Evolutionary conservation across 1,140 invertebrate species (phyloP).

Genomic region (Drosophila repleta): DNA sequence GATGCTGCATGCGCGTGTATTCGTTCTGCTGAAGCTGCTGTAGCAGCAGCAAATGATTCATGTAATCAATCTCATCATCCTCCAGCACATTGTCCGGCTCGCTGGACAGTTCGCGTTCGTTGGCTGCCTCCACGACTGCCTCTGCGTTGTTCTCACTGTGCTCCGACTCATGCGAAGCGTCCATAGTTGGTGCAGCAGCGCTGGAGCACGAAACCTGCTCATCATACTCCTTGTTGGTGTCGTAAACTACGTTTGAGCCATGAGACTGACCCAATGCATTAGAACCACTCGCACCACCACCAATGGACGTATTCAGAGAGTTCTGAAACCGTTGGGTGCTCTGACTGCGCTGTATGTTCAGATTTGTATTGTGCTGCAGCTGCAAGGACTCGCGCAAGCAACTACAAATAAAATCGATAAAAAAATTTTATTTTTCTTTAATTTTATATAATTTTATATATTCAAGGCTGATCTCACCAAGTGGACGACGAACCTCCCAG

Average conservation of each 20-base stretch:
- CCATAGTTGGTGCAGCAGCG: conserved; percentile 27
- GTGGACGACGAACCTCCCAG: conserved; percentile 71
- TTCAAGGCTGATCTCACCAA: conserved; percentile 58
- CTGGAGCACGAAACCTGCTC: conserved; percentile 49
- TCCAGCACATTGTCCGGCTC: conserved; percentile 64
- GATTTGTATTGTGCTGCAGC: conserved; percentile 83
- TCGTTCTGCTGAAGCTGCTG: conserved; percentile 79
- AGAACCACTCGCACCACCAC: conserved; percentile 34
- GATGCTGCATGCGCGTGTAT: conserved; percentile 67
- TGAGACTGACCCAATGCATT: conserved; percentile 34
- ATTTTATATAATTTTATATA: too few species aligned
- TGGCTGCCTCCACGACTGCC: conserved; percentile 41
- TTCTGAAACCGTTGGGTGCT: conserved; percentile 82
- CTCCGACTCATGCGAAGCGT: conserved; percentile 42
- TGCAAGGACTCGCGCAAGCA: conserved; percentile 82
- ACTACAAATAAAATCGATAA: conserved; percentile 39
- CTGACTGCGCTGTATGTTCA: conserved; percentile 83
- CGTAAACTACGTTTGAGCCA: conserved; percentile 56
- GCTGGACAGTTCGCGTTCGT: conserved; percentile 41
- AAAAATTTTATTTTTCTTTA: not conserved
- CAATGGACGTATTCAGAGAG: conserved; percentile 62
- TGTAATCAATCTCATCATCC: conserved; percentile 74
- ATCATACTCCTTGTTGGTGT: conserved; percentile 80
- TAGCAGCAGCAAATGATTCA: conserved; percentile 71
- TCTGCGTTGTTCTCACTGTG: conserved; percentile 67